A percentile compares a stretch with the other conserved stretches of the same genome.
These are phyloP conservation scores for Melanophora roralis DNA, from an alignment of 2,888 invertebrate genomes.

Conservation along the genomic window DNA sequence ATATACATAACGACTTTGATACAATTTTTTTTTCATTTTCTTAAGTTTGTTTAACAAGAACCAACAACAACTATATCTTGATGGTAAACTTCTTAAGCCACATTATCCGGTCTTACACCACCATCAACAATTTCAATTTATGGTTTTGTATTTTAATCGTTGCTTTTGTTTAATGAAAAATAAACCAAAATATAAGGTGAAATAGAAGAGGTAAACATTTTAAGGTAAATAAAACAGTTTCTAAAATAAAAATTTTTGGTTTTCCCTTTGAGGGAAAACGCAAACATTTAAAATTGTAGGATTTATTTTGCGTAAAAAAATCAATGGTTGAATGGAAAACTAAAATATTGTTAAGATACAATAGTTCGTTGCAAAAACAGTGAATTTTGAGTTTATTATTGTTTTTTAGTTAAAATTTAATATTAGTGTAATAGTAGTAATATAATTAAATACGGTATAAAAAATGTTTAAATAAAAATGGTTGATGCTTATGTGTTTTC, in stretches of 20 bases:
- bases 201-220: not conserved
- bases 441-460: no score
- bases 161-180: no score
- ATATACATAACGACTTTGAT: conserved; percentile 15
- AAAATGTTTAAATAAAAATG: no score
- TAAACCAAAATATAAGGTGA: not conserved
- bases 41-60: conserved; percentile 1
- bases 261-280: not conserved
- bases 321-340: not conserved
- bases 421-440: no score
- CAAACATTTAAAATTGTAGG: not conserved
- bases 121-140: not conserved
- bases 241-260: not conserved
- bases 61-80: not conserved
- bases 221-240: not conserved
- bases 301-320: not conserved
- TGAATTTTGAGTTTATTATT: no score
- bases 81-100: not conserved
- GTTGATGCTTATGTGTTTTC: no score
- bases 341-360: not conserved
- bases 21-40: conserved; percentile 22
- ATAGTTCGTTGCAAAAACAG: no score
- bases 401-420: no score
- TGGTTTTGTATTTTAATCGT: no score
- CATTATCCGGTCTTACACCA: conserved; percentile 9